Base-by-base conservation (phyloP, 2,888 invertebrate species). In the Alitta virens region DNA sequence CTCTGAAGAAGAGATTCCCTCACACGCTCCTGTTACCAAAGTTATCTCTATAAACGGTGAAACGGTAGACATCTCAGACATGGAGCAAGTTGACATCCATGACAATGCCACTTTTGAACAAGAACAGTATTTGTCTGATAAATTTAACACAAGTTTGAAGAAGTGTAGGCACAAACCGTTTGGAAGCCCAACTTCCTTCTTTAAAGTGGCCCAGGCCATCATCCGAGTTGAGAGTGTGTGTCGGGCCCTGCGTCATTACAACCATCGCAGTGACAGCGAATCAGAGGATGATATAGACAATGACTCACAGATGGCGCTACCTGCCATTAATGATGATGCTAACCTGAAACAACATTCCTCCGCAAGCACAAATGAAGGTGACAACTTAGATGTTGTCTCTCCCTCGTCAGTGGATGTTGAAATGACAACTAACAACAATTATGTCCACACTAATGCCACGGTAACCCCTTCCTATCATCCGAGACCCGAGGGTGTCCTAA, bases 41-140 rank as follows among this genome's bases (percentile, higher is more conserved):
- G 72, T 73, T 56, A 72, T 79, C 58, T 79, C 79, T 56, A 78
- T 80, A 40, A 80, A 80, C 63, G 79, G 79, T 26, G 77, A 79
- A 64, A 64, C 73, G 56, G 60, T 77, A 46, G 71, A 74, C 9
- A 67, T 66, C 33, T 33, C 65, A 25, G 58, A 68, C 26, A 53
- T 73, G 33, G 69, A 71, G n/a, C 62, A 72, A 24, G 65, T 80
- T 46, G 76, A 78, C 66, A 80, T 80, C 65, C 80, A 80, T 67
- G 78, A 79, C 66, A 77, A 70, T 71, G 76, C 79, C 53, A 66
- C 66, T 12, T 80, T 80, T 72, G 78, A 78, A 64, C 73, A 74
- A 61, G 74, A 75, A 53, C 72, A 77, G 18, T 63, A 60, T 27
- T 27, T 71, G 3, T 63, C 65, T 1, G 40, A 49, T 12, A 49